Percentiles rank a stretch among this genome's conserved stretches.
Evolutionary conservation across 2,113 vertebrate genomes (phyloP).

Genomic region (Oryzias curvinotus): DNA sequence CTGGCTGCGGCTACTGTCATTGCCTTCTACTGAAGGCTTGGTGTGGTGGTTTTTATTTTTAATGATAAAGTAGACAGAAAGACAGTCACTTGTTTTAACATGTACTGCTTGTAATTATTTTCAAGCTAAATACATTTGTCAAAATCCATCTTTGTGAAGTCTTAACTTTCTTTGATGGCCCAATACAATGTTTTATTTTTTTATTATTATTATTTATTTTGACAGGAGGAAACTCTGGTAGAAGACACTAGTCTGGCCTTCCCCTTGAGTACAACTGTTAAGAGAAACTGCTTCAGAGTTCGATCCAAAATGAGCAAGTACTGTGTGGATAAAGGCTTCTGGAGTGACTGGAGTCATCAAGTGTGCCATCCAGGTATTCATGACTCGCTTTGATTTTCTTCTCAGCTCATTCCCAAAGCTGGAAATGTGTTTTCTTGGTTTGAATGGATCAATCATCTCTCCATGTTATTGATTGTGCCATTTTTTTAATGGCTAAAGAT

Average conservation of each 20-base stretch:
- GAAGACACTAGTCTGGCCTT: constrained; percentile 28
- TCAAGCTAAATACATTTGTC: no score
- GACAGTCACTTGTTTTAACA: no score
- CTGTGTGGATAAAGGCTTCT: constrained; percentile 63
- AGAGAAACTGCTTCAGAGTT: constrained; percentile 62
- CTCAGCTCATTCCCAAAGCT: not conserved
- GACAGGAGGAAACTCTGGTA: constrained; percentile 32
- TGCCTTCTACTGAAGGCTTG: no score
- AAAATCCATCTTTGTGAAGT: no score
- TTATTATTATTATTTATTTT: not conserved
- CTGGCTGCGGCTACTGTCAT: no score
- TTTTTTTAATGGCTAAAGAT: no score
- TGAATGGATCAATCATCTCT: not conserved
- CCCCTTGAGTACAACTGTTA: not conserved
- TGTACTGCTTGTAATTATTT: no score
- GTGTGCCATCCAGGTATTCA: constrained; percentile 60
- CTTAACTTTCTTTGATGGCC: not conserved
- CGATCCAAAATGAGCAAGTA: constrained; percentile 67
- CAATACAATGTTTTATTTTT: not conserved
- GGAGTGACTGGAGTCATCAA: constrained; percentile 74
- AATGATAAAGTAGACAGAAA: no score
- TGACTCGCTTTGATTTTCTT: not conserved
- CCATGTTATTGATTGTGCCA: no score
- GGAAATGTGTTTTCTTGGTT: not conserved
- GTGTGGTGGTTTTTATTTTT: no score